Percentiles rank a stretch among this genome's conserved stretches.
Evolutionary conservation across 2,113 vertebrate genomes (phyloP).

Genomic region (Malurus elegans): DNA sequence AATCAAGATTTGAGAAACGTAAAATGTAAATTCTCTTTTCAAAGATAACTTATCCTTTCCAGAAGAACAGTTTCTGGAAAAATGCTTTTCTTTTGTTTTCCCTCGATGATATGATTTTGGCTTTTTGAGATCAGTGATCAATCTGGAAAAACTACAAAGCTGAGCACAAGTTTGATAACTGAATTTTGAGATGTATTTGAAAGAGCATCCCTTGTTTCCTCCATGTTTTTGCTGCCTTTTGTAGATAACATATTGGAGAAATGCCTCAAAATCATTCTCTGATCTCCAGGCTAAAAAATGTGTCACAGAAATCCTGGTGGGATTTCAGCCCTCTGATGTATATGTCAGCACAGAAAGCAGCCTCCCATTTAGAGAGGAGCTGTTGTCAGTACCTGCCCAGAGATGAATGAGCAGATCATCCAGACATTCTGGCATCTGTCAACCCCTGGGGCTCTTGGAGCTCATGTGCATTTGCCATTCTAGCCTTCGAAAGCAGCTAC

Average conservation of each 20-base stretch:
- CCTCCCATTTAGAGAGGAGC: background rate
- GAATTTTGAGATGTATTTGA: background rate
- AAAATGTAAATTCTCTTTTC: background rate
- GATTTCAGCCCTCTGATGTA: background rate
- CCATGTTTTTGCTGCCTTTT: background rate
- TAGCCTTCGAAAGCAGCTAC: background rate
- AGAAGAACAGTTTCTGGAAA: background rate
- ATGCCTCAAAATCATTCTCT: background rate
- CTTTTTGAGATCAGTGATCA: background rate
- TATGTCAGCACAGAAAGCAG: background rate
- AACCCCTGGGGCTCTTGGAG: background rate
- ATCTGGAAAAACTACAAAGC: background rate
- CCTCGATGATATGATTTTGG: background rate
- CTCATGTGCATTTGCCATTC: background rate
- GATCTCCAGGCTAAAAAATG: background rate
- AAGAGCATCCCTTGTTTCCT: background rate
- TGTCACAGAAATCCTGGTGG: background rate
- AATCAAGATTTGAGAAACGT: background rate
- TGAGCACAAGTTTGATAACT: background rate
- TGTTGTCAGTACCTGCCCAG: background rate
- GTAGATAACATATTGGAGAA: background rate
- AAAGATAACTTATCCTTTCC: background rate
- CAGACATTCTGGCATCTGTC: background rate
- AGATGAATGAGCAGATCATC: background rate
- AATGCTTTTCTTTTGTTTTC: background rate